Evolutionary conservation across 2,113 vertebrate species (phyloP).

Genomic region (Pardalotus punctatus): DNA sequence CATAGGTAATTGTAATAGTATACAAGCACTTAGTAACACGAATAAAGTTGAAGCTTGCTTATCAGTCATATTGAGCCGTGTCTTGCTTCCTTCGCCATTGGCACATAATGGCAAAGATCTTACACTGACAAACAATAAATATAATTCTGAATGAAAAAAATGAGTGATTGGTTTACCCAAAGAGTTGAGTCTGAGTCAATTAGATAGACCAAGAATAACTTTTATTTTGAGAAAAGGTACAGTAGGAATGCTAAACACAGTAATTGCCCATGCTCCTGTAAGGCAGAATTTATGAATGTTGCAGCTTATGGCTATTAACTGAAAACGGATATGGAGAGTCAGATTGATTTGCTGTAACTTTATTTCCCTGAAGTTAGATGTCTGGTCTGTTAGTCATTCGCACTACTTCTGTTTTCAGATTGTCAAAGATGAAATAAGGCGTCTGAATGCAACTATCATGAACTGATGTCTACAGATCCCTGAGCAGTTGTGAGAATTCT

Average conservation of each 20-base stretch:
- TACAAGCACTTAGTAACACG: no score
- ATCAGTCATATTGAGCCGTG: no score
- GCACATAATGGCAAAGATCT: not conserved
- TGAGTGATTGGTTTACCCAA: not conserved
- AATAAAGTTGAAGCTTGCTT: no score
- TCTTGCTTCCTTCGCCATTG: no score
- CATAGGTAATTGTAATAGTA: no score
- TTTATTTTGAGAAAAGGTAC: not conserved
- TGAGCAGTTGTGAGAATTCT: not conserved
- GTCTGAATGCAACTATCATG: not conserved
- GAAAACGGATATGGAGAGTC: not conserved
- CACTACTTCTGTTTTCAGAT: not conserved
- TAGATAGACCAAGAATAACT: not conserved
- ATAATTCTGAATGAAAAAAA: not conserved
- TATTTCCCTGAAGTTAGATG: not conserved
- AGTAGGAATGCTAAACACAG: not conserved
- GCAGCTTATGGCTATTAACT: not conserved
- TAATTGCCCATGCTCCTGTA: not conserved
- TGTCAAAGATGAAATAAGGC: not conserved
- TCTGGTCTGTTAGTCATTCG: not conserved
- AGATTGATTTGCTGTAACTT: not conserved
- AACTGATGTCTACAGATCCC: not conserved
- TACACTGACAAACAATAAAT: not conserved
- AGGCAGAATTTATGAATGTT: not conserved
- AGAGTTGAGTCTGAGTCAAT: not conserved